Percentiles rank a stretch among this genome's conserved stretches.
Conservation (phyloP, 1,140 invertebrate genomes). For the Luehdorfia chinensis region DNA sequence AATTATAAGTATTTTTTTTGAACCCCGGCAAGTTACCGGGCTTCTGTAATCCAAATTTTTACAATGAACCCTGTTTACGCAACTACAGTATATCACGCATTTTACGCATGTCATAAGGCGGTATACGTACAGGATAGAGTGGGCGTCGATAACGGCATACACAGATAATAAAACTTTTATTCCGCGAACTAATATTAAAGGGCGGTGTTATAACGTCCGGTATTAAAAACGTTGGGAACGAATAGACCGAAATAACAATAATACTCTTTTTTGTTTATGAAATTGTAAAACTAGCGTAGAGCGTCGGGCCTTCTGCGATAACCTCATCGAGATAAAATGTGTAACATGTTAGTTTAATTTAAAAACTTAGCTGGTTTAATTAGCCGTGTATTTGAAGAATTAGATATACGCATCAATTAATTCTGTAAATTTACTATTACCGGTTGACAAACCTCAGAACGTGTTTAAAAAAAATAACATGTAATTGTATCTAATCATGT, state of each 20-base stretch:
- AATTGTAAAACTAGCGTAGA: background rate
- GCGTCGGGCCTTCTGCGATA: background rate
- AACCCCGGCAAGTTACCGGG: too few species aligned
- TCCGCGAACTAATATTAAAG: conserved; percentile 23
- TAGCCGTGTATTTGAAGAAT: too few species aligned
- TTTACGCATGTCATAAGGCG: background rate
- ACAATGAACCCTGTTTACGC: too few species aligned
- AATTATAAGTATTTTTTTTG: too few species aligned
- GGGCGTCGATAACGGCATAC: conserved; percentile 28
- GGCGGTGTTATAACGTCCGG: conserved; percentile 19
- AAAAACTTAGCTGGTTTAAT: too few species aligned
- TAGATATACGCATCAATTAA: too few species aligned
- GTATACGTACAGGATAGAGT: conserved; percentile 24
- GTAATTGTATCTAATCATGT: too few species aligned
- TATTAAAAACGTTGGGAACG: conserved; percentile 6
- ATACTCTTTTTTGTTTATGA: background rate
- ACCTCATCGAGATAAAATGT: conserved; percentile 1
- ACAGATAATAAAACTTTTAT: conserved; percentile 29
- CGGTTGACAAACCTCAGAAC: too few species aligned
- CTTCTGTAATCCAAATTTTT: too few species aligned
- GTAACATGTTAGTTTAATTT: too few species aligned
- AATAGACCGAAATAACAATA: conserved; percentile 7
- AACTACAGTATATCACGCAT: conserved; percentile 14
- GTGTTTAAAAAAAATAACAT: too few species aligned
- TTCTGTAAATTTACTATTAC: too few species aligned